Evolutionary conservation across 2,888 invertebrate genomes (phyloP).

Genomic region (Myathropa florea): DNA sequence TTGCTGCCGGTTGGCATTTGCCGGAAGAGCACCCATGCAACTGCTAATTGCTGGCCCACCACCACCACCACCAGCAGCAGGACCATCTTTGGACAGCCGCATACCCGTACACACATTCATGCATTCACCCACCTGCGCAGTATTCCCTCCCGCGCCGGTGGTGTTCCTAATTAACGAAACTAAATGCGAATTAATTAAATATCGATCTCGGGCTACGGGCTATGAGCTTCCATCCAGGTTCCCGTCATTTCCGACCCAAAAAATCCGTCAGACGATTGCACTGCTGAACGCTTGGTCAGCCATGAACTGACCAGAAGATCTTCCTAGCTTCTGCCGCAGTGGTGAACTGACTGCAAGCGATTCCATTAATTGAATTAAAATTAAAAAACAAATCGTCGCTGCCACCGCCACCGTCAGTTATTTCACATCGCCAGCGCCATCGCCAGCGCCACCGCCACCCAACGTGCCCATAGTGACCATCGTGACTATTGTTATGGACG

Average conservation of each 20-base stretch:
- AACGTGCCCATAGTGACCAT: no score
- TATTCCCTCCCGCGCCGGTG: background rate
- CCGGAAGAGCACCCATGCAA: constrained; percentile 55
- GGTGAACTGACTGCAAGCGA: constrained; percentile 27
- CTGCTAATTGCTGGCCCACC: constrained; percentile 61
- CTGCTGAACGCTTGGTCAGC: constrained; percentile 32
- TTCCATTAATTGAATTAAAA: constrained; percentile 69
- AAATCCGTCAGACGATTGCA: constrained; percentile 27
- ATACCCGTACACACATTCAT: background rate
- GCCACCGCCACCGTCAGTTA: no score
- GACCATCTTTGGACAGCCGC: constrained; percentile 54
- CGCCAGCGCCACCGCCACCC: no score
- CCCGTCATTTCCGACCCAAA: constrained; percentile 56
- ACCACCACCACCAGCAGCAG: background rate
- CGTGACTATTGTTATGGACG: constrained; percentile 4
- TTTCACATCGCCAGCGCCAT: no score
- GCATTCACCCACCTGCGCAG: background rate
- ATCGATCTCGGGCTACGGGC: constrained; percentile 28
- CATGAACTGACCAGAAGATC: constrained; percentile 39
- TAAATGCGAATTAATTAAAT: constrained; percentile 68
- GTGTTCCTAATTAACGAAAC: constrained; percentile 66
- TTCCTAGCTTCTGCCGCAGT: constrained; percentile 13
- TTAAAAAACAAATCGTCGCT: constrained; percentile 62
- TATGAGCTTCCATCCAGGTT: constrained; percentile 23
- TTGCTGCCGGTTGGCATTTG: constrained; percentile 1